Base-by-base conservation (phyloP, 1,140 invertebrate genomes). In the Tetragnatha versicolor region DNA sequence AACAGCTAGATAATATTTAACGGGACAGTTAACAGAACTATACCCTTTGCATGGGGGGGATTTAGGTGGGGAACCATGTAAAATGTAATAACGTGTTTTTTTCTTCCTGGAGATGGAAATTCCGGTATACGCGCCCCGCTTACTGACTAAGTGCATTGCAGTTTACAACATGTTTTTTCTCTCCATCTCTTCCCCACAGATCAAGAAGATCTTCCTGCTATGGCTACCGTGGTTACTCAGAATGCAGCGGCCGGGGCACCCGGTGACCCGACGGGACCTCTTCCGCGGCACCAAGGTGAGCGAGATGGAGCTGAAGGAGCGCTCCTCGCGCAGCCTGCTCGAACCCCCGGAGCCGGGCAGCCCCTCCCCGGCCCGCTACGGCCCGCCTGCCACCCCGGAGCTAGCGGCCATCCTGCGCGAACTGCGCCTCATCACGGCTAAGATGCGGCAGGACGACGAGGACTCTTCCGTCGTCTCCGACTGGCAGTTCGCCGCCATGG, bases 401-500 rank as follows among this genome's bases (percentile, higher is more conserved):
- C 91, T 98, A 84, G 91, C 93, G 82, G 90, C 95, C 84, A 98
- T 99, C 86, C 90, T 99, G 81, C 94, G 94, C 87, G 97, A 99
- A 89, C 90, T 99, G 83, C 92, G 94, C 87, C 97, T 97, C 87
- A 98, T 99, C 83, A 97, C 95, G 12, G 79, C 81, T 29, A 90
- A 94, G 88, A 91, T 96, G 89, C 91, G 93, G 86, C 93, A 92
- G 87, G 93, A 94, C 83, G 94, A 97, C 87, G 91, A 94, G 86
- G 91, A 92, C 83, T 90, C 92, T 84, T 94, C 94, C 86, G 90
- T 96, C 86, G 94, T 93, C 79, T 94, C 92, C 85, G 97, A 99
- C 89, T 99, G 98, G 97, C 98, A 98, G 89, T 99, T 98, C 89
- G 98, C 98, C 85, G 97, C 97, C 86, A 98, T 98, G 95, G 97